Base-by-base conservation (phyloP, 2,113 vertebrate genomes). In the Opisthocomus hoazin region DNA sequence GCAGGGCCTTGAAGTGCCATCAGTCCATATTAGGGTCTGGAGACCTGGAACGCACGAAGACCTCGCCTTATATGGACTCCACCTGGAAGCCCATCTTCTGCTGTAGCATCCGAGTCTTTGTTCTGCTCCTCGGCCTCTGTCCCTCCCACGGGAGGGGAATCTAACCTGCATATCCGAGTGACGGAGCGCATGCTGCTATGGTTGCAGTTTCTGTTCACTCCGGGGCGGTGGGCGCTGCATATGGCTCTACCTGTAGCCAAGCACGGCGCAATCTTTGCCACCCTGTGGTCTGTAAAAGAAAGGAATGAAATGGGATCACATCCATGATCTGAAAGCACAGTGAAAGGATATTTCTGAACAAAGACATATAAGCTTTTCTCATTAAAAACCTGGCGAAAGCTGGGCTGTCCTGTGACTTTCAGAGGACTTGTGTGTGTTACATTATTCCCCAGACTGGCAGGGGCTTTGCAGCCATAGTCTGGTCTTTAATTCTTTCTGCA, bases 1-100 rank as follows among this genome's bases (percentile, higher is more conserved):
- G 87, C 0, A 0, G 39, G 92, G 27, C 93, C 93, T 88, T 65
- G 70, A 83, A 86, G 64, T 88, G 76, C 80, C 75, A 51, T 36
- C 64, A 1, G 71, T 45, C 96, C 92, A 90, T 95, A 79, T 96
- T 96, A 94, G 94, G 94, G 34, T 77, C 53, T 84, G 73, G 60
- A 80, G 84, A 85, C 75, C 64, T 70, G 71, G 71, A 94, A 93
- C 1, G 0, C 27, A 22, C 0, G 5, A 81, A 84, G 80, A 85
- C 27, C 34, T 81, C 83, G 46, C 93, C 96, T 94, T 97, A 88
- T 95, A 94, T 78, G 94, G 94, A 34, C 83, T 88, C 79, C 50
- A 93, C 83, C 92, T 92, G 84, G 50, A 94, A 93, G 37, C 50
- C 45, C 61, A 13, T 85, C 58, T 74, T 84, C 65, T 89, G 46